Percentiles rank a stretch among this genome's conserved stretches.
Conservation (phyloP, 2,888 invertebrate species). For the Sphaerophoria rueppellii region DNA sequence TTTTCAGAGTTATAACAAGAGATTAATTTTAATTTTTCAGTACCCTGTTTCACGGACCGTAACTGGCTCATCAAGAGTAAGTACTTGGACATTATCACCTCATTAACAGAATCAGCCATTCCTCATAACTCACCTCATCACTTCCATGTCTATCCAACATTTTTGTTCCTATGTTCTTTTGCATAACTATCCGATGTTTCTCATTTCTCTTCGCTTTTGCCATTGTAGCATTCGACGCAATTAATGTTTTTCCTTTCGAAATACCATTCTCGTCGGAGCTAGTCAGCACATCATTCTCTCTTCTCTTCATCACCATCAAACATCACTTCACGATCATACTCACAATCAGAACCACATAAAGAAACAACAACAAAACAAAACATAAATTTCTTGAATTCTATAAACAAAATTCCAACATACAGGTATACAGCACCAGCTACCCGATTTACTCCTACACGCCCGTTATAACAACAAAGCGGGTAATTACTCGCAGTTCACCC, state of each 20-base stretch:
- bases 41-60: conserved; percentile 67
- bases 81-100: conserved; percentile 28
- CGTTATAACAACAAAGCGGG: conserved; percentile 74
- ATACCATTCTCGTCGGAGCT: conserved; percentile 19
- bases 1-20: neutral
- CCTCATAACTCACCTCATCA: conserved; percentile 35
- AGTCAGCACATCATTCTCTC: conserved; percentile 9
- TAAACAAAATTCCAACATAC: conserved; percentile 69
- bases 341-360: conserved; percentile 37
- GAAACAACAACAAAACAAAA: conserved; percentile 32
- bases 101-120: conserved; percentile 22
- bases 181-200: neutral
- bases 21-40: conserved; percentile 48
- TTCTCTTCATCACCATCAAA: conserved; percentile 30
- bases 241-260: conserved; percentile 25
- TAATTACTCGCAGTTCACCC: conserved; percentile 77
- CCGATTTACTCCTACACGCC: conserved; percentile 82
- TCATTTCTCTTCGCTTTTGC: conserved; percentile 24
- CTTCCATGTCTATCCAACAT: neutral
- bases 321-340: conserved; percentile 34
- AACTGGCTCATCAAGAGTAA: conserved; percentile 64
- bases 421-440: conserved; percentile 81
- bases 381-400: conserved; percentile 29
- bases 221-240: conserved; percentile 40
- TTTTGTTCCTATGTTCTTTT: conserved; percentile 13